Evolutionary conservation across 2,113 vertebrate genomes (phyloP), one percentile per base, ranked within the genome.

Genomic region (Choloepus hoffmanni): DNA sequence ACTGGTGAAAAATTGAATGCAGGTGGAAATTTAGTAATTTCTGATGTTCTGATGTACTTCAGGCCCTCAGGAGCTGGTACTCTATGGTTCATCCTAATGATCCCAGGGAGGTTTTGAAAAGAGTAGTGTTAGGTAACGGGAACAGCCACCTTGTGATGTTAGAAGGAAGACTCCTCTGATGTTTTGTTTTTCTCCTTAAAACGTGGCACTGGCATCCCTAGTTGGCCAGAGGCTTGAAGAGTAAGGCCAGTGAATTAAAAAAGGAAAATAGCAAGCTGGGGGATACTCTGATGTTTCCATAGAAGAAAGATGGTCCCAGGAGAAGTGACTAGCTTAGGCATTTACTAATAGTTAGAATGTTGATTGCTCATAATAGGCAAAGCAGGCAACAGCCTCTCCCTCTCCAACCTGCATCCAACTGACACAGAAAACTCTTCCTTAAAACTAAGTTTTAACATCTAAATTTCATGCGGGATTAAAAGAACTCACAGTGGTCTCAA

Each of bases 381-480:
- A 81, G 36, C 26, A 73, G 33, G 43, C 14, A 68, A 16, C 18
- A 73, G 36, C 3, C 24, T 8, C 28, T 85, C 63, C 48, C n/a
- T 79, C 18, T 68, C 11, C 40, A 76, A 21, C 9, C 36, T 28
- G n/a, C 28, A 9, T 81, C 55, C 36, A 58, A 9, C 30, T 55
- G 8, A 63, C 36, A 12, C 13, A 84, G 43, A 43, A 90, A 40
- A 7, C 21, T 84, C 48, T 86, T 92, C 5, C 11, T 73, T 74
- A 89, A 85, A 89, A 6, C 53, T 84, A 23, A 84, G 84, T 15
- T 89, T 94, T n/a, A 81, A 90, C 36, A 85, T 60, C 24, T 58
- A 92, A 88, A 36, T 63, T 60, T 33, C 30, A 79, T 4, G 7
- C 72, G 53, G 14, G 36, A 60, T 8, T 55, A 84, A 87, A 45